These are phyloP conservation scores for Drosophila bunnanda DNA, from an alignment of 2,888 invertebrate genomes.

Conservation along the genomic window DNA sequence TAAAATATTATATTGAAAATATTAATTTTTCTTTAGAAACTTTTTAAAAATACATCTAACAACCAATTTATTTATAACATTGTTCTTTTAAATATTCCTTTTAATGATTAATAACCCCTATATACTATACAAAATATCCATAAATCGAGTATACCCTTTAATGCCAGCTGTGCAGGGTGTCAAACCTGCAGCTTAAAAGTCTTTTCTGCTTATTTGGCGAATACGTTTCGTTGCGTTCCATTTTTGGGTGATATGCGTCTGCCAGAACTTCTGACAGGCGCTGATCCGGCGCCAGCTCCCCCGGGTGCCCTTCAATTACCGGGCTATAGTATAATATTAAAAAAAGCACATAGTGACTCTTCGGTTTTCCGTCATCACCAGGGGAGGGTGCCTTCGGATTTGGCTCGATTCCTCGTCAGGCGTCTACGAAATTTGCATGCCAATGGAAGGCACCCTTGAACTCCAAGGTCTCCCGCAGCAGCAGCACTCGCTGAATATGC, in stretches of 20 bases:
- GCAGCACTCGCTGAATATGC: constrained; percentile 23
- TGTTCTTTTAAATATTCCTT: not conserved
- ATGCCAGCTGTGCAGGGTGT: not conserved
- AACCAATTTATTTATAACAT: no score
- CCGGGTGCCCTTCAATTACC: constrained; percentile 33
- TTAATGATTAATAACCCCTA: not conserved
- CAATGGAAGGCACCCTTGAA: constrained; percentile 46
- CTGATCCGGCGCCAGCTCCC: constrained; percentile 15
- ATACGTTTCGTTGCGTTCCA: constrained; percentile 8
- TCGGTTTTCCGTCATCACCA: constrained; percentile 33
- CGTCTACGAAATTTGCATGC: constrained; percentile 38
- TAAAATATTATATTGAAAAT: no score
- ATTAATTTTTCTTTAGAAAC: no score
- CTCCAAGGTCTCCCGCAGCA: constrained; percentile 32
- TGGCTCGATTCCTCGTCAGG: constrained; percentile 29
- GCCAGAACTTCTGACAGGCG: constrained; percentile 39
- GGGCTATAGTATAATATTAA: not conserved
- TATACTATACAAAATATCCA: not conserved
- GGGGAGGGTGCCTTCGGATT: constrained; percentile 22
- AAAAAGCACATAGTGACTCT: constrained; percentile 4
- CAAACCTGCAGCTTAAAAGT: constrained; percentile 34
- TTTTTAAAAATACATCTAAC: no score
- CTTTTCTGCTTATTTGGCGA: constrained; percentile 33
- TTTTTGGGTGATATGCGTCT: constrained; percentile 33
- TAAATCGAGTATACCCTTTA: not conserved